Base-by-base conservation (phyloP, 2,888 invertebrate species). In the Lepidochitona cinerea region DNA sequence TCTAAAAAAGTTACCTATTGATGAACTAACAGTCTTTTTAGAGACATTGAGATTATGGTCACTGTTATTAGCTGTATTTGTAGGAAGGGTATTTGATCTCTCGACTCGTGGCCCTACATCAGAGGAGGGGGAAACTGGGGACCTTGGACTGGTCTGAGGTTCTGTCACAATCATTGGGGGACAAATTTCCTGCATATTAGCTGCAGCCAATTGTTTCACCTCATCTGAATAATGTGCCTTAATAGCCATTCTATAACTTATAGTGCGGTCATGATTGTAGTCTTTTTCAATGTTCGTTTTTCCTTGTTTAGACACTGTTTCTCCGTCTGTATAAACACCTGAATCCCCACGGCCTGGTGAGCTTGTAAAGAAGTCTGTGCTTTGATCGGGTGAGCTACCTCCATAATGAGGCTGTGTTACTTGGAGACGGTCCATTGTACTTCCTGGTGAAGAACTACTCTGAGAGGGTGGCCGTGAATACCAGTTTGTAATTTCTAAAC, bases 1-100 rank as follows among this genome's bases (percentile, higher is more conserved):
- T 66, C 84, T 81, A 75, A 89, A 86, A 79, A 89, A 88, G 73
- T 86, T 89, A 26, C 85, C 83, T 69, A 89, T 87, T 77, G 87
- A 87, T 18, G 81, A 81, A 70, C 88, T 87, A 41, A 87, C 81
- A 0, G 87, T 86, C 33, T 83, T 79, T 74, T 87, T 88, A 33
- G 83, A 79, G 7, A 84, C 85, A 12, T 84, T 85, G 26, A 87
- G 79, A 53, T 78, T 76, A 49, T 76, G 77, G 59, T 72, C 76
- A 59, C 79, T 73, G 0, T 68, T 70, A 9, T 79, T 74, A 66
- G 76, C 77, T 37, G 75, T 71, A 65, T 79, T 74, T 52, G 71
- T 71, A 23, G 78, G 76, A 41, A 70, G 71, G 12, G 70, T 74
- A 14, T 70, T 70, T 35, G 74, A 74, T 5, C 53, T 14, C 67